Evolutionary conservation across 2,113 vertebrate genomes (phyloP).

Genomic region (Colius striatus): DNA sequence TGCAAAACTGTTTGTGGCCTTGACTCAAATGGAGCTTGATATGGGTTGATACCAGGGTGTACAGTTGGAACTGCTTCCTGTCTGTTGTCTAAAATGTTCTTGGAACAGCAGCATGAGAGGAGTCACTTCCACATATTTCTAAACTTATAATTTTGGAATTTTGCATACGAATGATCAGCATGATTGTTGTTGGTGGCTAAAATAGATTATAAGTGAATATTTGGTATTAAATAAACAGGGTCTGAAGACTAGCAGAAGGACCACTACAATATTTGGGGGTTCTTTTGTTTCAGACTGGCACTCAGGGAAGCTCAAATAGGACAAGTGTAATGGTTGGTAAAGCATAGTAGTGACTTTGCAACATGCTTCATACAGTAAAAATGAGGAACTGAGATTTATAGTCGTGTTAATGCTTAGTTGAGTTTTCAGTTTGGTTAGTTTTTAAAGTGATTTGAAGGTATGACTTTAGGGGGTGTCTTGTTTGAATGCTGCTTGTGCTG

Average conservation of each 20-base stretch:
- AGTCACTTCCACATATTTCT: neutral
- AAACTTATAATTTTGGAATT: neutral
- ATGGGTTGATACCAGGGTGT: fast-evolving
- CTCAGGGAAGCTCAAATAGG: neutral
- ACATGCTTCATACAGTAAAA: neutral
- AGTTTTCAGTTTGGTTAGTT: neutral
- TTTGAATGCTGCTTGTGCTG: neutral
- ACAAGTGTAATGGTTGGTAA: neutral
- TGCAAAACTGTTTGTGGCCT: neutral
- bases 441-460: neutral
- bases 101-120: fast-evolving
- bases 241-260: neutral
- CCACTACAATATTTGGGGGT: fast-evolving
- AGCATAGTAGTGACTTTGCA: fast-evolving
- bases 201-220: neutral
- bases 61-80: neutral
- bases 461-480: neutral
- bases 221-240: neutral
- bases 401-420: neutral
- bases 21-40: too few species aligned
- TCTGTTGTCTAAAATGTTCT: fast-evolving
- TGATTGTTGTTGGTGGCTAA: neutral
- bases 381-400: neutral
- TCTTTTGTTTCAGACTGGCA: neutral
- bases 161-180: fast-evolving